Evolutionary conservation across 2,113 vertebrate genomes (phyloP).

Genomic region (Sitta europaea): DNA sequence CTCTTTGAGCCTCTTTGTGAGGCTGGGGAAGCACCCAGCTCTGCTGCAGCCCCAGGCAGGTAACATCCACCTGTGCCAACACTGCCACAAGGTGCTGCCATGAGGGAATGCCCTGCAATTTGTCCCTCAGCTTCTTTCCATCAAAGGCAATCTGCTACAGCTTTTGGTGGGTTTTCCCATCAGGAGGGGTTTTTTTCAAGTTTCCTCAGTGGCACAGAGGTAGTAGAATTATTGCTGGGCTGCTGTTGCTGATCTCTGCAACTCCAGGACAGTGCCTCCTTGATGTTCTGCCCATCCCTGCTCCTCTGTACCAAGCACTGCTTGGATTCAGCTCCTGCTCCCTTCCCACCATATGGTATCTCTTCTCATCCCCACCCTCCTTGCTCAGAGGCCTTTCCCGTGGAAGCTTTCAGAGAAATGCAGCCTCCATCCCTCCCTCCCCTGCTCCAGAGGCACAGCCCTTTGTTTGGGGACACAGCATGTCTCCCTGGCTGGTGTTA

Average conservation of each 20-base stretch:
- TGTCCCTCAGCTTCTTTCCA: neutral
- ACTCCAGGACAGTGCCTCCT: rapidly evolving
- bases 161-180: too few species aligned
- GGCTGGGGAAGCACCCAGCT: neutral
- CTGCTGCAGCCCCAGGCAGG: neutral
- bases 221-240: neutral
- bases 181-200: neutral
- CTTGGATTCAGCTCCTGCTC: neutral
- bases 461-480: neutral
- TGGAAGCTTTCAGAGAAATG: neutral
- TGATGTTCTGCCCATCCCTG: neutral
- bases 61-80: neutral
- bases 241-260: neutral
- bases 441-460: neutral
- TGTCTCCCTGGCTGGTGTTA: neutral
- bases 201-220: neutral
- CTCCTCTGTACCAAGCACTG: neutral
- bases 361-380: neutral
- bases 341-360: neutral
- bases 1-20: neutral
- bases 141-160: neutral
- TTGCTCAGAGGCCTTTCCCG: neutral
- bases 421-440: neutral
- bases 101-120: neutral
- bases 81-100: neutral